A percentile compares a stretch with the other conserved stretches of the same genome.
These are phyloP conservation scores for Mustela erminea DNA, from an alignment of 2,797 vertebrate genomes.

Conservation along the genomic window DNA sequence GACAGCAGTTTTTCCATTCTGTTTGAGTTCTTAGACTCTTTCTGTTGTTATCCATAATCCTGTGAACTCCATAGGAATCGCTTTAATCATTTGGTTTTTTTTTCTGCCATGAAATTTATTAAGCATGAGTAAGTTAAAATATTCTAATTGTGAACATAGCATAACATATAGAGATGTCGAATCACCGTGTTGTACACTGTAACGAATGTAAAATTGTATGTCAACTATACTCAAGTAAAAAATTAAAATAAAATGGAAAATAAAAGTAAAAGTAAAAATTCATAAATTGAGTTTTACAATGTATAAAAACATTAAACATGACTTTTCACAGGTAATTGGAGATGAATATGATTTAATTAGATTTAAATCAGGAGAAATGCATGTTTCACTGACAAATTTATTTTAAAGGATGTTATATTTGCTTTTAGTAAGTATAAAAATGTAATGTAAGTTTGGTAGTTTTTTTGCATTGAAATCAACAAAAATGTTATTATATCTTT, in stretches of 20 bases:
- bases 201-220: background rate
- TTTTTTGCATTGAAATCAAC: background rate
- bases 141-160: background rate
- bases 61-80: background rate
- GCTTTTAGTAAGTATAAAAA: slow-evolving; percentile 25
- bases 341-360: background rate
- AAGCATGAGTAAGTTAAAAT: background rate
- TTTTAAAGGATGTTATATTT: background rate
- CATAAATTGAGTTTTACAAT: background rate
- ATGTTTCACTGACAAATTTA: background rate
- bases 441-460: background rate
- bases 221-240: background rate
- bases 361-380: slow-evolving; percentile 6
- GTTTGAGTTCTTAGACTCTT: background rate
- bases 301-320: background rate
- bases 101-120: slow-evolving; percentile 7
- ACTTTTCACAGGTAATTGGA: background rate
- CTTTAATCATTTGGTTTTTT: background rate
- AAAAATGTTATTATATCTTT: background rate
- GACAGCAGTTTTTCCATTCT: background rate
- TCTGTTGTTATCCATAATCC: background rate
- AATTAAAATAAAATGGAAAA: background rate
- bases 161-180: background rate
- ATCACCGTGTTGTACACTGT: background rate
- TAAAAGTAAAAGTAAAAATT: background rate